These are phyloP conservation scores for Cervus canadensis DNA, from an alignment of 2,113 vertebrate species.

Conservation along the genomic window DNA sequence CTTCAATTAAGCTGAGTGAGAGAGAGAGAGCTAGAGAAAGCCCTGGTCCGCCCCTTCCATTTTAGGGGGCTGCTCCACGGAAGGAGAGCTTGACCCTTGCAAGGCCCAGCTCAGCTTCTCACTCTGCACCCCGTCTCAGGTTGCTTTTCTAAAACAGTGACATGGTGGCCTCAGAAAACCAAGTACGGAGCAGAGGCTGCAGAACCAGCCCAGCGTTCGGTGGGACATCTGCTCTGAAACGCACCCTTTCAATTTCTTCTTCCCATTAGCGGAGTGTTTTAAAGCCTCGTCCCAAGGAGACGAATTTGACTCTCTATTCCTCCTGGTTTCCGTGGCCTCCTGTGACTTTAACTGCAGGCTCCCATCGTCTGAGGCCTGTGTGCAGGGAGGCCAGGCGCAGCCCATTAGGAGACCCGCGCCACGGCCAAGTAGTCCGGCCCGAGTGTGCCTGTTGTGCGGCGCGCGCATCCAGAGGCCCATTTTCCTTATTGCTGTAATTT, in stretches of 20 bases:
- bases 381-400: constrained; percentile 37
- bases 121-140: background rate
- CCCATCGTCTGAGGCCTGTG: constrained; percentile 44
- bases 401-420: constrained; percentile 52
- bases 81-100: background rate
- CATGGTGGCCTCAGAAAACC: background rate
- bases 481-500: constrained; percentile 63
- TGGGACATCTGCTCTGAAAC: background rate
- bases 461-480: constrained; percentile 24
- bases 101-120: background rate
- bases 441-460: background rate
- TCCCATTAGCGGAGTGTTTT: constrained; percentile 24
- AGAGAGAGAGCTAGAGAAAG: background rate
- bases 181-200: fast-evolving
- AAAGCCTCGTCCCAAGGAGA: constrained; percentile 33
- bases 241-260: background rate
- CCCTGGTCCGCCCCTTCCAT: background rate
- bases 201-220: background rate
- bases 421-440: constrained; percentile 49
- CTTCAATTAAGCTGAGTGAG: background rate
- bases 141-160: background rate
- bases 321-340: background rate
- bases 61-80: fast-evolving
- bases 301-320: background rate
- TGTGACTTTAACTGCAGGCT: constrained; percentile 28